Conservation (phyloP, 1,140 invertebrate genomes). For the Lepidurus couesii region DNA sequence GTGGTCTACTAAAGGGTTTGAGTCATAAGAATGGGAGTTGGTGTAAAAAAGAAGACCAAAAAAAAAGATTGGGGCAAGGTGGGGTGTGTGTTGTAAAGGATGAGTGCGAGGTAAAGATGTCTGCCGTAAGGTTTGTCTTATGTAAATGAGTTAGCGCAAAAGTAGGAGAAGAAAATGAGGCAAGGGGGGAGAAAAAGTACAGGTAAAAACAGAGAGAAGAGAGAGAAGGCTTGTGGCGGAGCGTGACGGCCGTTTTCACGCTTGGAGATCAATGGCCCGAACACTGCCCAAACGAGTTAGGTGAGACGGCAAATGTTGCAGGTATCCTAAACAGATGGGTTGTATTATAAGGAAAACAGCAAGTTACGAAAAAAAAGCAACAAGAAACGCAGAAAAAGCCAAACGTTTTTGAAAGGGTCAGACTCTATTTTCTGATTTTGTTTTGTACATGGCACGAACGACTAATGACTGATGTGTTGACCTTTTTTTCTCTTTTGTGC, state of each 20-base stretch:
- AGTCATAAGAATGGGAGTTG: slow-evolving; percentile 4
- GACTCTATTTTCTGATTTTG: neutral
- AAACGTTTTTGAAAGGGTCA: neutral
- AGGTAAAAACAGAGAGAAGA: neutral
- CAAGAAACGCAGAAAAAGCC: neutral
- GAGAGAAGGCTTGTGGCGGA: slow-evolving; percentile 19
- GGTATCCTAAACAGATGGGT: slow-evolving; percentile 3
- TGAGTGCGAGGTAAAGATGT: slow-evolving; percentile 9
- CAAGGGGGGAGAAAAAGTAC: slow-evolving; percentile 21
- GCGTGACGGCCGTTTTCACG: slow-evolving; percentile 23
- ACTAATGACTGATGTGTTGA: neutral
- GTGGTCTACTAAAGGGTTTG: neutral
- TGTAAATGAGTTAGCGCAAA: neutral
- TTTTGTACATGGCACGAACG: neutral
- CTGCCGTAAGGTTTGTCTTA: neutral
- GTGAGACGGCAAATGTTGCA: slow-evolving; percentile 21
- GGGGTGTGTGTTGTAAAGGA: neutral
- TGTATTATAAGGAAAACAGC: neutral
- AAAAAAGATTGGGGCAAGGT: neutral
- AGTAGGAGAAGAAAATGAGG: slow-evolving; percentile 25
- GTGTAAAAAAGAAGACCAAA: neutral
- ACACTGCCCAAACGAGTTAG: slow-evolving; percentile 21
- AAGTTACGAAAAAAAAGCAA: neutral
- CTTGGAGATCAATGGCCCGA: slow-evolving; percentile 17
- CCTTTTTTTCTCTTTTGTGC: slow-evolving; percentile 34